Percentiles rank a stretch among this genome's conserved stretches.
These are phyloP conservation scores for Rhodeus uyekii DNA, from an alignment of 2,797 vertebrate species.

Conservation along the genomic window DNA sequence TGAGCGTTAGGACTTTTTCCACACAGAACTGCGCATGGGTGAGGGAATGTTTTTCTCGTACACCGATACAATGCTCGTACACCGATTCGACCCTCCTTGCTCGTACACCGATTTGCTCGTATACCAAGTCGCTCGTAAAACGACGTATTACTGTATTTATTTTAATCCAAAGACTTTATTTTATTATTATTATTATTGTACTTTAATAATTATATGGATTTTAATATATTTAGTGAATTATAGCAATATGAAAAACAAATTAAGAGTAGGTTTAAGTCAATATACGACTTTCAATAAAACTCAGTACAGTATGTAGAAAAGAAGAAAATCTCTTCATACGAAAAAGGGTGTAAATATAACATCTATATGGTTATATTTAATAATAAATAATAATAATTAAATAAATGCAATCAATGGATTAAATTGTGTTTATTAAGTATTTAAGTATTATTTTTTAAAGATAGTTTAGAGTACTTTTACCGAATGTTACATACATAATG, in stretches of 20 bases:
- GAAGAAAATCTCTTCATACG: not conserved
- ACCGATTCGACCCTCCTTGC: no score
- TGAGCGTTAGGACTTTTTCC: no score
- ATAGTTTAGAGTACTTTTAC: not conserved
- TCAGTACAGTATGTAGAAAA: not conserved
- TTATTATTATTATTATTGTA: no score
- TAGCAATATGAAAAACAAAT: not conserved
- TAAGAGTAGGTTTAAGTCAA: not conserved
- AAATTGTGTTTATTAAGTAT: not conserved
- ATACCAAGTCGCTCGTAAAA: no score
- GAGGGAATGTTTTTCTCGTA: no score
- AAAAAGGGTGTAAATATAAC: not conserved
- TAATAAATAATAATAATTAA: not conserved
- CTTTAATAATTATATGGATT: not conserved
- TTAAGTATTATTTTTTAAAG: no score
- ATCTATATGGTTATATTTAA: not conserved
- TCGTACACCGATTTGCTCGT: no score
- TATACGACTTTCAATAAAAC: not conserved
- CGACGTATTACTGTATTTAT: no score
- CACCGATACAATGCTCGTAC: no score
- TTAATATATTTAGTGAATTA: not conserved
- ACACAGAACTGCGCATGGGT: no score
- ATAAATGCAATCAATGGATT: not conserved
- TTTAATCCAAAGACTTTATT: no score
- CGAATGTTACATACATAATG: not conserved